These are phyloP conservation scores for Columbina picui DNA, from an alignment of 2,113 vertebrate species.

Conservation along the genomic window DNA sequence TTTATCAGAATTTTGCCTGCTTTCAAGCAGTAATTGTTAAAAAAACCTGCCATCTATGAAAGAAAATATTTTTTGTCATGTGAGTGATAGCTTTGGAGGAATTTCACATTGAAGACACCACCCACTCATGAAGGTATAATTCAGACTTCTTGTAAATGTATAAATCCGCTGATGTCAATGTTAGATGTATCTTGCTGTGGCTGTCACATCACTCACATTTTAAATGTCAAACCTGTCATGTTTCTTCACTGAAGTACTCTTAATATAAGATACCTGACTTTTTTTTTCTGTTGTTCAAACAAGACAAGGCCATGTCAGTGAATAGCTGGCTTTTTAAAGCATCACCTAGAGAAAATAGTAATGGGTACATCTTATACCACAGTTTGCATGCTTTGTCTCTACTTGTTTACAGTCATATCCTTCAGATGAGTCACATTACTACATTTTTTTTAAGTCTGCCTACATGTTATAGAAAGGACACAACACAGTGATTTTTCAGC, in stretches of 20 bases:
- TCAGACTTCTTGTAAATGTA: background rate
- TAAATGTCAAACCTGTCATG: constrained; percentile 36
- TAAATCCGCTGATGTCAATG: background rate
- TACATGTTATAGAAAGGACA: background rate
- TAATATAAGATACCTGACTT: background rate
- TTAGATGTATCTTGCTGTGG: constrained; percentile 17
- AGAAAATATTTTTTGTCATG: background rate
- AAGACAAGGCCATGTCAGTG: background rate
- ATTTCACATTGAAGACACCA: constrained; percentile 10
- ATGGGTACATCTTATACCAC: background rate
- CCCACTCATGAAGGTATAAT: constrained; percentile 1
- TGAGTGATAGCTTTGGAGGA: constrained; percentile 18
- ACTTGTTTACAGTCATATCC: background rate
- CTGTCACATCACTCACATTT: constrained; percentile 26
- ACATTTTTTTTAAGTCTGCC: background rate
- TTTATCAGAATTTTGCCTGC: background rate
- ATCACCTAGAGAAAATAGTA: background rate
- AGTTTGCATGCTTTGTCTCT: background rate
- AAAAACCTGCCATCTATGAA: constrained; percentile 14
- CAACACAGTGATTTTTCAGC: background rate
- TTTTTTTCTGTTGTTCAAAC: background rate
- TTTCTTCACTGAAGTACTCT: constrained; percentile 26
- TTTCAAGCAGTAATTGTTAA: background rate
- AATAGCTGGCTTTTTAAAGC: background rate
- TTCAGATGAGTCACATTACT: background rate